Evolutionary conservation across 1,140 invertebrate species (phyloP).

Genomic region (Lucilia sericata): DNA sequence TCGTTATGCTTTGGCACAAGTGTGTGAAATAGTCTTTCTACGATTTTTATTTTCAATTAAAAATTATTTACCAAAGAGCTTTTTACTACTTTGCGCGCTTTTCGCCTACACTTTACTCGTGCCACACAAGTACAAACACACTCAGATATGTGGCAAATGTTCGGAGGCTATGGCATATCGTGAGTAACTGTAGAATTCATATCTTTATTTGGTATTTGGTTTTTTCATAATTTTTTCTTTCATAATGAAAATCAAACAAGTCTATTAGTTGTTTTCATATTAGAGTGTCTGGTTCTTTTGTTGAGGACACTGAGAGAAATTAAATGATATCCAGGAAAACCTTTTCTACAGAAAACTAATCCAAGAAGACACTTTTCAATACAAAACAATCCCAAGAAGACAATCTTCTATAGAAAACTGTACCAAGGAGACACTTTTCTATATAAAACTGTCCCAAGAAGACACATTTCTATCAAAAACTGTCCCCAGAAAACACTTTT

Average conservation of each 20-base stretch:
- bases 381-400: too few species aligned
- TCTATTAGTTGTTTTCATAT: neutral
- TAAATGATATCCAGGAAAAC: neutral
- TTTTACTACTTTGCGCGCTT: too few species aligned
- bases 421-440: too few species aligned
- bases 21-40: slow-evolving; percentile 10
- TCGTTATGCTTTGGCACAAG: neutral
- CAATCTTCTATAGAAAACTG: too few species aligned
- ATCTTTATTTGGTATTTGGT: neutral
- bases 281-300: neutral
- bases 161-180: too few species aligned
- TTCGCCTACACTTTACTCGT: too few species aligned
- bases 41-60: slow-evolving; percentile 43
- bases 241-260: slow-evolving; percentile 37
- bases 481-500: too few species aligned
- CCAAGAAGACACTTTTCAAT: neutral
- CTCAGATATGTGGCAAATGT: too few species aligned
- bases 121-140: too few species aligned
- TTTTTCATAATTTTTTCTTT: slow-evolving; percentile 34
- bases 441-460: too few species aligned
- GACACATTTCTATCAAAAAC: too few species aligned
- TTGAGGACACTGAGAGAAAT: neutral
- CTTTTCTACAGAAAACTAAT: neutral
- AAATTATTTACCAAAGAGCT: slow-evolving; percentile 27
- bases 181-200: neutral